Evolutionary conservation across 2,113 vertebrate species (phyloP).

Genomic region (Acrocephalus kingi): DNA sequence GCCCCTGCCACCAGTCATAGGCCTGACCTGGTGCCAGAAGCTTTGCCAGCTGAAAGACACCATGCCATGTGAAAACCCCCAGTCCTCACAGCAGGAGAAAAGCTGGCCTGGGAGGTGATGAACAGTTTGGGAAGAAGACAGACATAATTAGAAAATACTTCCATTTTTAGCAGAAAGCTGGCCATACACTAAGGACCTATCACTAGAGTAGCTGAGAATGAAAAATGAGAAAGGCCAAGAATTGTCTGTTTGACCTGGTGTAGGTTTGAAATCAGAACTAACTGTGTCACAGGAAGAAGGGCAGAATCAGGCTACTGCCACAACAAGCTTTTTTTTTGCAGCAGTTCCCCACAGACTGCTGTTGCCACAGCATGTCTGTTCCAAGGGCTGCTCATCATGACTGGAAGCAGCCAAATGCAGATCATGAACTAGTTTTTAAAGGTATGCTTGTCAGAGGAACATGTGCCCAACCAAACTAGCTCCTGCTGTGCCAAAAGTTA

Average conservation of each 20-base stretch:
- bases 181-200: not conserved
- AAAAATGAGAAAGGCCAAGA: not conserved
- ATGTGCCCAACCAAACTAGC: not conserved
- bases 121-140: not conserved
- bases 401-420: not conserved
- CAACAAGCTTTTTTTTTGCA: not conserved
- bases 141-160: not conserved
- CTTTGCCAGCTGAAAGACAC: not conserved
- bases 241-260: not conserved
- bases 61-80: not conserved
- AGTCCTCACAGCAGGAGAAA: not conserved
- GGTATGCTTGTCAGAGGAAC: not conserved
- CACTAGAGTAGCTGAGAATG: not conserved
- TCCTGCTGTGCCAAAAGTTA: not conserved
- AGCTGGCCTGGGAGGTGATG: not conserved
- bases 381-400: not conserved
- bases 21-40: not conserved
- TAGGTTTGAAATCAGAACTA: not conserved
- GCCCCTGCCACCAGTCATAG: fast-evolving
- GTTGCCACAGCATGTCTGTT: not conserved
- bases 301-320: not conserved
- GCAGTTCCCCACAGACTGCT: not conserved
- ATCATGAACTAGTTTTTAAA: not conserved
- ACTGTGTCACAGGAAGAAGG: not conserved
- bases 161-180: not conserved